These are phyloP conservation scores for Leiothrix lutea DNA, from an alignment of 2,113 vertebrate genomes.

Conservation along the genomic window DNA sequence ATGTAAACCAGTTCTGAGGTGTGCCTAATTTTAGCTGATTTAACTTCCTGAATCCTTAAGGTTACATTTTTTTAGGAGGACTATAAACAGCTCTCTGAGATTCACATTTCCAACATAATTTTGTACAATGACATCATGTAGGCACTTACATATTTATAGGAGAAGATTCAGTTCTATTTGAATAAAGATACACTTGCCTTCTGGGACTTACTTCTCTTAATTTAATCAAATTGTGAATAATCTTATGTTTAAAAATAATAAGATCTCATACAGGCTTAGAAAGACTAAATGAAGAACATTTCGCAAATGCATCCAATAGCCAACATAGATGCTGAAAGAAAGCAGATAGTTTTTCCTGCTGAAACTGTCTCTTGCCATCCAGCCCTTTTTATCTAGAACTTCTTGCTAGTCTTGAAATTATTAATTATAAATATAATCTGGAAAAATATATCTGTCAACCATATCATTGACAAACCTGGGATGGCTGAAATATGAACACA, in stretches of 20 bases:
- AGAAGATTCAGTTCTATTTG: neutral
- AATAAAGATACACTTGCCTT: neutral
- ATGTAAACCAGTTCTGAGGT: neutral
- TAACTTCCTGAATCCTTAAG: neutral
- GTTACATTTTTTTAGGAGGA: neutral
- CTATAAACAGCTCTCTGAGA: neutral
- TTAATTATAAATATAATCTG: neutral
- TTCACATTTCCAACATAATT: neutral
- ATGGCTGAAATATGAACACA: neutral
- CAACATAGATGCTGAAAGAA: neutral
- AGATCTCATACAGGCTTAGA: neutral
- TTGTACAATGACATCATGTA: neutral
- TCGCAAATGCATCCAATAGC: neutral
- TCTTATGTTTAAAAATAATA: neutral
- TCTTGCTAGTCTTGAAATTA: neutral
- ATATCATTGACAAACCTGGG: neutral
- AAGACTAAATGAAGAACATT: neutral
- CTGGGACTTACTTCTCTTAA: neutral
- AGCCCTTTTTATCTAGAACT: neutral
- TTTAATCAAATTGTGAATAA: neutral
- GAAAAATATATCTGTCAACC: neutral
- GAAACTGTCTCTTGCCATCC: neutral
- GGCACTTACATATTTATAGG: neutral
- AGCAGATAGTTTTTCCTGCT: neutral
- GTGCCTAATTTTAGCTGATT: neutral